Conservation (phyloP, 2,113 vertebrate species). For the Caracal caracal region DNA sequence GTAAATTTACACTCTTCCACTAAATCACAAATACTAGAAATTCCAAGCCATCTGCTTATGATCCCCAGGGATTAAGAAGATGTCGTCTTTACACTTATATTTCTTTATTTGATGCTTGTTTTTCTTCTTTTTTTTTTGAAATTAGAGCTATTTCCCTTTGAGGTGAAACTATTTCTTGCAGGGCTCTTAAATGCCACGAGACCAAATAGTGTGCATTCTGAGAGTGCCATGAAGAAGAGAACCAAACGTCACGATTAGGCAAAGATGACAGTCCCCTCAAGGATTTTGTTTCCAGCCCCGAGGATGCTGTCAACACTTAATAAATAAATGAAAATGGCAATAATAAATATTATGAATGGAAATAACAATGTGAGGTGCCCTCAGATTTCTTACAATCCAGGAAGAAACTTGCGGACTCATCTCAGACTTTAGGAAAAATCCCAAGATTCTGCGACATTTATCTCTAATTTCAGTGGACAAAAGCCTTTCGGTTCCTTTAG, state of each 20-base stretch:
- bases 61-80: not conserved
- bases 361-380: not conserved
- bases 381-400: not conserved
- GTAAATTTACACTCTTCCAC: not conserved
- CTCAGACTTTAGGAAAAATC: not conserved
- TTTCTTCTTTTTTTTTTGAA: not conserved
- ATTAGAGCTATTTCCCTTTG: not conserved
- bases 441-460: not conserved
- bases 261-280: not conserved
- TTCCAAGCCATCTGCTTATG: not conserved
- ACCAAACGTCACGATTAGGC: not conserved
- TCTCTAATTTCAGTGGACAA: not conserved
- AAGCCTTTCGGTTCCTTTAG: not conserved
- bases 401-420: not conserved
- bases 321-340: constrained; percentile 19
- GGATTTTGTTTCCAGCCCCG: not conserved
- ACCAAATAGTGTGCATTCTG: not conserved
- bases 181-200: not conserved
- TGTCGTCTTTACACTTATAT: not conserved
- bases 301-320: not conserved
- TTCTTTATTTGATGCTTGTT: not conserved
- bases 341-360: not conserved
- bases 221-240: not conserved
- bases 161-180: not conserved
- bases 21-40: not conserved